Base-by-base conservation (phyloP, 2,888 invertebrate genomes). In the Galeruca laticollis region DNA sequence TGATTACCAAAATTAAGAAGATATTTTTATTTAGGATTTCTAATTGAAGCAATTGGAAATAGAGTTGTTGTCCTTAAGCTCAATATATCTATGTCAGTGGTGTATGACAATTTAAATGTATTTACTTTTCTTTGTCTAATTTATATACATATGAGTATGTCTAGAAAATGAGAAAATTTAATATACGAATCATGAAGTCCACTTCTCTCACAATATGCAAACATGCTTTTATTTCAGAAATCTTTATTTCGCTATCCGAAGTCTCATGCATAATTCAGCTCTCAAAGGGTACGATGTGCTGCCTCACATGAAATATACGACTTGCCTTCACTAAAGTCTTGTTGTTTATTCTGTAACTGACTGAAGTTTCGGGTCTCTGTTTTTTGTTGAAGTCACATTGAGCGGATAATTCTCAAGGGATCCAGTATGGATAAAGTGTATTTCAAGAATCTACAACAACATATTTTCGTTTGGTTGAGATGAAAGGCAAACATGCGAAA, bases 211-310 rank as follows among this genome's bases (percentile, higher is more conserved):
- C 31, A 31, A 62, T 33, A 62, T 62, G 62, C 40, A 62, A 62
- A 62, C 52, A 26, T 35, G 37, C 52, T 52, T 26, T 37, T 10
- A 59, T 59, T 59, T 54, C 9, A 62, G 21, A 15, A 62, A 52
- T 52, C 18, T 52, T 52, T 51, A 62, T 62, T 52, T 33, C n/a
- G 62, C 21, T 62, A 52, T 62, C 15, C 54, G 37, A 9, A 52
- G 21, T 9, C 62, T 62, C 62, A 62, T 62, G 26, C 52, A 62
- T 62, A 37, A 62, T 62, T 62, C 62, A 62, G 52, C 20, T n/a
- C 15, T 26, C 37, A 62, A 62, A 62, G 62, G 61, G 13, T 61
- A 51, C n/a, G 51, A 61, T 51, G 33, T 31, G 49, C n/a, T 40
- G 13, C 6, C 54, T 13, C 13, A 54, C 21, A 47, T 49, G 51